A percentile compares a stretch with the other conserved stretches of the same genome.
Conservation (phyloP, 2,888 invertebrate species). For the Lithosia quadra region DNA sequence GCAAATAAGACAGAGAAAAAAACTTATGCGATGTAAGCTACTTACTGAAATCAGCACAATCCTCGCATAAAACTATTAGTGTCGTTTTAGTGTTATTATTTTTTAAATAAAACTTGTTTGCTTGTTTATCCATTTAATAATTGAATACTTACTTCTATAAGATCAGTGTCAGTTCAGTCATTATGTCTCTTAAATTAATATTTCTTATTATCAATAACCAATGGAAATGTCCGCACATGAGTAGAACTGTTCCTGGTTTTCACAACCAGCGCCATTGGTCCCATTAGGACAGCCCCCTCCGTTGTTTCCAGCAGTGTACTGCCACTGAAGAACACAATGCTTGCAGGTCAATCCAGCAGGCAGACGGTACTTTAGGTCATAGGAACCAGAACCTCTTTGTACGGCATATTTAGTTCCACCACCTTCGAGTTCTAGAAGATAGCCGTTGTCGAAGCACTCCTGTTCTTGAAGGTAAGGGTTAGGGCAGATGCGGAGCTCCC, state of each 20-base stretch:
- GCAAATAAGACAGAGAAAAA: too few relatives aligned
- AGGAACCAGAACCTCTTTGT: slow-evolving; percentile 88
- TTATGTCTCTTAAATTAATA: background rate
- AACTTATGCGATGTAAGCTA: too few relatives aligned
- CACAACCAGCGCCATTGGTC: slow-evolving; percentile 92
- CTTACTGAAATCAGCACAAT: too few relatives aligned
- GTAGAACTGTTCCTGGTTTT: slow-evolving; percentile 94
- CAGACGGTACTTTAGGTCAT: slow-evolving; percentile 89
- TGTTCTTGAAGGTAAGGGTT: slow-evolving; percentile 90
- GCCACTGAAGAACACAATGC: slow-evolving; percentile 95
- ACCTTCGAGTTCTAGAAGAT: slow-evolving; percentile 86
- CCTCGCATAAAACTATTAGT: too few relatives aligned
- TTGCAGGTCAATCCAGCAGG: slow-evolving; percentile 89
- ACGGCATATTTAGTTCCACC: slow-evolving; percentile 89
- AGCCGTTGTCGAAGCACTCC: slow-evolving; percentile 89
- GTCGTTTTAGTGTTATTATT: too few relatives aligned
- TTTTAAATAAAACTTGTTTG: too few relatives aligned
- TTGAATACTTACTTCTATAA: too few relatives aligned
- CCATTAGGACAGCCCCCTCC: slow-evolving; percentile 92
- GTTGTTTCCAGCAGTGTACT: slow-evolving; percentile 94
- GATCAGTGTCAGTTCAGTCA: too few relatives aligned
- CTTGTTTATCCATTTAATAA: too few relatives aligned
- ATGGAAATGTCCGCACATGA: slow-evolving; percentile 93
- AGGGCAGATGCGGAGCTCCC: slow-evolving; percentile 93
- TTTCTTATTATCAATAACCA: slow-evolving; percentile 67